phyloP scores from a whole-genome alignment of 2,888 invertebrate genomes.

The Phasia obesa region DNA sequence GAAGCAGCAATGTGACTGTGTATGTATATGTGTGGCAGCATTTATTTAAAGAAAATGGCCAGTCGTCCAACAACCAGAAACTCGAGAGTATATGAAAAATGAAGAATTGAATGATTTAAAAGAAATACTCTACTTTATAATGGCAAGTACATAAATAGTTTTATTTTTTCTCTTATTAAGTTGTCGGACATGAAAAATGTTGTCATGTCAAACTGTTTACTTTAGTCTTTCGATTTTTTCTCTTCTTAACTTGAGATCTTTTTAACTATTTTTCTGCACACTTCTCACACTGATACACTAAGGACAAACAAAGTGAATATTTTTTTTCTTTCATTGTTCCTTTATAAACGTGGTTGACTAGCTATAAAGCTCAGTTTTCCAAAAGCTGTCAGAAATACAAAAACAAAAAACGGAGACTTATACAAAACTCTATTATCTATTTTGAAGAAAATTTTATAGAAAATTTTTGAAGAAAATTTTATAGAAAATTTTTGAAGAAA shows the following conservation, averaged over 20 bases:
- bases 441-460: no score
- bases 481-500: no score
- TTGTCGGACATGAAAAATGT: conserved; percentile 73
- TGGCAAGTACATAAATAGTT: conserved; percentile 70
- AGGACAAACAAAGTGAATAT: not conserved
- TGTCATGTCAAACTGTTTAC: conserved; percentile 71
- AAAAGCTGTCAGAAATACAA: conserved; percentile 59
- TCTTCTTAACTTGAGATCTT: not conserved
- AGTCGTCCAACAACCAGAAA: conserved; percentile 24
- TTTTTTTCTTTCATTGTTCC: no score
- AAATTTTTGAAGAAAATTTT: no score
- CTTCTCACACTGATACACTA: not conserved
- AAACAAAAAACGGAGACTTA: no score
- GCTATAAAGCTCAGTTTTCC: conserved; percentile 59
- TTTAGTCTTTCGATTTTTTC: not conserved
- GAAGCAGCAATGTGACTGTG: no score
- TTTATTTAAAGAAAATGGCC: conserved; percentile 37
- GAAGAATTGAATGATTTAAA: conserved; percentile 39
- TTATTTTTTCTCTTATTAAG: conserved; percentile 75
- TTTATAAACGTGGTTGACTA: conserved; percentile 58
- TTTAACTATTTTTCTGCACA: conserved; percentile 31
- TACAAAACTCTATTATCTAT: no score
- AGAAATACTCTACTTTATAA: no score
- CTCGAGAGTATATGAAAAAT: conserved; percentile 58
- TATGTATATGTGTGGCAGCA: not conserved